A percentile compares a stretch with the other conserved stretches of the same genome.
Evolutionary conservation across 2,797 vertebrate species (phyloP).

Genomic region (Hypotaenidia okinawae): DNA sequence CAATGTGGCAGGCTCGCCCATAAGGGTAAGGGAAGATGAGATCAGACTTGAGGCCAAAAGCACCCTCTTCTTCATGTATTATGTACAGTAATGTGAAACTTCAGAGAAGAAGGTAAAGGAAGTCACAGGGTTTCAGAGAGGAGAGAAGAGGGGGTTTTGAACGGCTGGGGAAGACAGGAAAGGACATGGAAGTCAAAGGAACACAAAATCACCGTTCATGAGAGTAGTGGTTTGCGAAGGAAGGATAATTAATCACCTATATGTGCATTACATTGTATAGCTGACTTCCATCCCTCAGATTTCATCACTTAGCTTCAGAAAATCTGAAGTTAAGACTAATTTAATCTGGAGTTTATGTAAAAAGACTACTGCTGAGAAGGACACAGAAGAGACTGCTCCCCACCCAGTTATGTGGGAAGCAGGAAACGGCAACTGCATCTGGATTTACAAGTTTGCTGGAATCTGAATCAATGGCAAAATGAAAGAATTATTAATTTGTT

Average conservation of each 20-base stretch:
- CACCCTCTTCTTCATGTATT: neutral
- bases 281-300: neutral
- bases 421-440: conserved; percentile 1
- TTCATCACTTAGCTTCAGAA: neutral
- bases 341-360: neutral
- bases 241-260: neutral
- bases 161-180: neutral
- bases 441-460: neutral
- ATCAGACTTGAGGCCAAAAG: neutral
- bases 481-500: neutral
- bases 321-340: neutral
- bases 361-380: neutral
- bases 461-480: neutral
- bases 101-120: neutral
- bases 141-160: neutral
- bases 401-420: neutral
- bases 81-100: neutral
- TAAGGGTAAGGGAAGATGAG: neutral
- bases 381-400: neutral
- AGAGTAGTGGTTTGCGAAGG: neutral
- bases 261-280: neutral
- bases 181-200: neutral
- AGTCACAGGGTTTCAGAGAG: neutral
- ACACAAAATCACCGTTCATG: neutral
- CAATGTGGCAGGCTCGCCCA: neutral